These are phyloP conservation scores for Smutsia gigantea DNA, from an alignment of 2,797 vertebrate species.

Conservation along the genomic window DNA sequence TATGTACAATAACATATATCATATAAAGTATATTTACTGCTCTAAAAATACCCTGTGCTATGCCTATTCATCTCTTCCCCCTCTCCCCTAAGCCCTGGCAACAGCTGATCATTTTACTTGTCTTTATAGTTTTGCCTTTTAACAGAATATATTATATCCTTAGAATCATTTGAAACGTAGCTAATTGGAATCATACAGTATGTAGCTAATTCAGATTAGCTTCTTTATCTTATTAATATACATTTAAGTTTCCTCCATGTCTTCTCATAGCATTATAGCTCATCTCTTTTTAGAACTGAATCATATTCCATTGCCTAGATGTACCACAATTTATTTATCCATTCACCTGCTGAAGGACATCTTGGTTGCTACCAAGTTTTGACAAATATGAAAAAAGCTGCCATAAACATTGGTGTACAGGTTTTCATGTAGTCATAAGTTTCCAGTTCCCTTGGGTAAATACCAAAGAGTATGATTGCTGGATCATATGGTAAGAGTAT, in stretches of 20 bases:
- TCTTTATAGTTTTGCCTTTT: neutral
- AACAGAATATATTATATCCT: neutral
- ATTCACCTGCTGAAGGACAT: neutral
- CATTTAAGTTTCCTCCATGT: neutral
- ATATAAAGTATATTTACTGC: neutral
- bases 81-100: neutral
- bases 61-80: neutral
- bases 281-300: neutral
- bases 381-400: neutral
- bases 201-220: neutral
- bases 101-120: neutral
- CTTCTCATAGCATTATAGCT: neutral
- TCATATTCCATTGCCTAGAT: neutral
- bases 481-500: neutral
- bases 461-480: neutral
- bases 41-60: neutral
- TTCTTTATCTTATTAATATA: neutral
- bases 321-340: neutral
- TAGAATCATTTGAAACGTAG: neutral
- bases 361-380: neutral
- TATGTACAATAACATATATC: neutral
- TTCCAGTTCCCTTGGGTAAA: neutral
- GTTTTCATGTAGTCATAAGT: neutral
- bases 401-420: neutral
- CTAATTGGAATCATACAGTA: neutral